phyloP scores from a whole-genome alignment of 2,797 vertebrate species.

The Siniperca obscura region DNA sequence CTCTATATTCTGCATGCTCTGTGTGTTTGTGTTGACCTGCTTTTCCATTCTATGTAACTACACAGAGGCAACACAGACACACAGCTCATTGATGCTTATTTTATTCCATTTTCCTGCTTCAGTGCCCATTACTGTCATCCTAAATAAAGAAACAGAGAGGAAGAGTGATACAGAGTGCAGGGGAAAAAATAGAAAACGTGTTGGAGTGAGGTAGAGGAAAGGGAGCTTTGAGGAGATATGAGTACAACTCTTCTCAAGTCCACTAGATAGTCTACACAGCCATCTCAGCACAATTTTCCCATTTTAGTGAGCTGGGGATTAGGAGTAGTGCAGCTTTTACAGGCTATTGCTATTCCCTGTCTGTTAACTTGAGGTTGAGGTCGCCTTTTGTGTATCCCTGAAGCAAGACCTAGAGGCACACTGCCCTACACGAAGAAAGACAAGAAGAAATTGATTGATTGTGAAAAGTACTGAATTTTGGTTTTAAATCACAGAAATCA shows the following conservation, averaged over 20 bases:
- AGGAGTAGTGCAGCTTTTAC: conserved; percentile 31
- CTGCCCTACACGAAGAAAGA: conserved; percentile 13
- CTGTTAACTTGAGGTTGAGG: conserved; percentile 42
- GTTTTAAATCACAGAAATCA: neutral
- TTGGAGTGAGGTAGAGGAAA: conserved; percentile 10
- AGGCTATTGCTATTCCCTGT: conserved; percentile 30
- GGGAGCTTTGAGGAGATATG: conserved; percentile 29
- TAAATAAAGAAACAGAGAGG: conserved; percentile 53
- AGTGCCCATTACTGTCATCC: conserved; percentile 67
- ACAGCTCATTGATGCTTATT: conserved; percentile 62
- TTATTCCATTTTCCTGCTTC: conserved; percentile 66
- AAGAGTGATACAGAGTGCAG: conserved; percentile 39
- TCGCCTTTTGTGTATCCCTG: conserved; percentile 48
- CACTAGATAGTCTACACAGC: conserved; percentile 32
- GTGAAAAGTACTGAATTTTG: no score
- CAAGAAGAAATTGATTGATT: conserved; percentile 6
- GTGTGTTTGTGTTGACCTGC: conserved; percentile 49
- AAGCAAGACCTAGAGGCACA: conserved; percentile 16
- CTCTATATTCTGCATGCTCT: conserved; percentile 1
- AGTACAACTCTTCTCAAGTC: conserved; percentile 35
- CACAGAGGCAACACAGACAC: conserved; percentile 32
- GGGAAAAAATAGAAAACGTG: neutral
- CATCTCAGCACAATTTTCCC: conserved; percentile 57
- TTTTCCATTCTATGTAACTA: conserved; percentile 44
- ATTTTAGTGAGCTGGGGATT: conserved; percentile 48